Evolutionary conservation across 2,888 invertebrate species (phyloP).

Genomic region (Apantesis nais): DNA sequence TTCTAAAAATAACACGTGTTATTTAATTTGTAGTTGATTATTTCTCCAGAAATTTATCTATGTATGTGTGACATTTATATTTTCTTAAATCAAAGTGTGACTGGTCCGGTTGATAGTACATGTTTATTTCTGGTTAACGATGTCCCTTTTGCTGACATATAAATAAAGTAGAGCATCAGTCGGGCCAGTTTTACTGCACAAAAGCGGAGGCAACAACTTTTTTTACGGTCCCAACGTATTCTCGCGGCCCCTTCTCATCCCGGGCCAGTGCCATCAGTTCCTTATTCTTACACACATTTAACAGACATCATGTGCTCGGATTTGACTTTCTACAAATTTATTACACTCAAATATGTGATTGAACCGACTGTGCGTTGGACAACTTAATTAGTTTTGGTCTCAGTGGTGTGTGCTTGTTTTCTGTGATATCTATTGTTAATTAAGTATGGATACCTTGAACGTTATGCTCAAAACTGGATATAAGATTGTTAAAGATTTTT

Average conservation of each 20-base stretch:
- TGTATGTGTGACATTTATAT: slow-evolving; percentile 14
- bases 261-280: slow-evolving; percentile 67
- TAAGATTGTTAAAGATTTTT: slow-evolving; percentile 78
- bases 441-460: slow-evolving; percentile 74
- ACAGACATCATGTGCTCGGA: slow-evolving; percentile 70
- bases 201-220: slow-evolving; percentile 79
- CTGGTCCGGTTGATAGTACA: slow-evolving; percentile 25
- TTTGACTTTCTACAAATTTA: slow-evolving; percentile 35
- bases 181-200: slow-evolving; percentile 54
- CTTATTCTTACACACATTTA: slow-evolving; percentile 73
- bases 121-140: slow-evolving; percentile 25
- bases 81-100: slow-evolving; percentile 29
- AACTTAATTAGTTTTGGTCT: slow-evolving; percentile 26
- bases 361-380: slow-evolving; percentile 25
- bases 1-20: slow-evolving; percentile 26
- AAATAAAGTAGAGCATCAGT: slow-evolving; percentile 70
- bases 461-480: slow-evolving; percentile 79
- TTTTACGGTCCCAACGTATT: slow-evolving; percentile 79
- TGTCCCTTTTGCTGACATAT: slow-evolving; percentile 34
- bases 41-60: slow-evolving; percentile 17
- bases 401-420: slow-evolving; percentile 31
- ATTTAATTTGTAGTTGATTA: slow-evolving; percentile 20
- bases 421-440: slow-evolving; percentile 32
- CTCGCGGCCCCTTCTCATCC: slow-evolving; percentile 75
- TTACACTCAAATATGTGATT: slow-evolving; percentile 26